These are phyloP conservation scores for Halcyon senegalensis DNA, from an alignment of 2,113 vertebrate genomes.

Conservation along the genomic window DNA sequence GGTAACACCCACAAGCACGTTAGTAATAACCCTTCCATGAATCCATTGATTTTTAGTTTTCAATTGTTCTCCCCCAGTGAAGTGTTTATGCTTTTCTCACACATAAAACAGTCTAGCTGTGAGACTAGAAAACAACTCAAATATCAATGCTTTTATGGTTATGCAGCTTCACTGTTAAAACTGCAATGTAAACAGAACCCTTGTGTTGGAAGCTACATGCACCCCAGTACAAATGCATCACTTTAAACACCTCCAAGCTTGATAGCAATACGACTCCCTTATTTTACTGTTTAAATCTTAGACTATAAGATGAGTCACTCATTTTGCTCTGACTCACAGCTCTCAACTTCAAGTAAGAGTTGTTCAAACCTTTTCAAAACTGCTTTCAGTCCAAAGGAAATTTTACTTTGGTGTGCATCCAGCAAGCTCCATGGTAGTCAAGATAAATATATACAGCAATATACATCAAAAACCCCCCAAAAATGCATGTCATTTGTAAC, in stretches of 20 bases:
- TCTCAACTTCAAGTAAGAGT: neutral
- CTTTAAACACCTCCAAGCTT: neutral
- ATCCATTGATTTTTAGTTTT: neutral
- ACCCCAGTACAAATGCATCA: neutral
- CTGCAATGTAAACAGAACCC: neutral
- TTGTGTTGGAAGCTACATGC: neutral
- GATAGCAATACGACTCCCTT: neutral
- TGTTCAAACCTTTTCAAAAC: slow-evolving; percentile 4
- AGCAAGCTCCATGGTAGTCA: neutral
- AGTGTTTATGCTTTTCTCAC: neutral
- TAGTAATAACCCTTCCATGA: neutral
- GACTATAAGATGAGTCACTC: neutral
- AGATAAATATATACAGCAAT: neutral
- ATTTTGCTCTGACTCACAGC: slow-evolving; percentile 27
- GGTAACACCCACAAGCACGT: neutral
- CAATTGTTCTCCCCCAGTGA: neutral
- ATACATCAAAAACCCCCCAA: neutral
- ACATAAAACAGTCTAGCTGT: neutral
- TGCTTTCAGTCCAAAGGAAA: neutral
- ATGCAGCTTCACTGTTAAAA: neutral
- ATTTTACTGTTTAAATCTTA: slow-evolving; percentile 9
- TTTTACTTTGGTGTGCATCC: neutral
- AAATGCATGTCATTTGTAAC: neutral
- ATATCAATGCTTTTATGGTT: neutral
- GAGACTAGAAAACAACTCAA: neutral